Base-by-base conservation (phyloP, 2,113 vertebrate genomes). In the Silurus glanis region DNA sequence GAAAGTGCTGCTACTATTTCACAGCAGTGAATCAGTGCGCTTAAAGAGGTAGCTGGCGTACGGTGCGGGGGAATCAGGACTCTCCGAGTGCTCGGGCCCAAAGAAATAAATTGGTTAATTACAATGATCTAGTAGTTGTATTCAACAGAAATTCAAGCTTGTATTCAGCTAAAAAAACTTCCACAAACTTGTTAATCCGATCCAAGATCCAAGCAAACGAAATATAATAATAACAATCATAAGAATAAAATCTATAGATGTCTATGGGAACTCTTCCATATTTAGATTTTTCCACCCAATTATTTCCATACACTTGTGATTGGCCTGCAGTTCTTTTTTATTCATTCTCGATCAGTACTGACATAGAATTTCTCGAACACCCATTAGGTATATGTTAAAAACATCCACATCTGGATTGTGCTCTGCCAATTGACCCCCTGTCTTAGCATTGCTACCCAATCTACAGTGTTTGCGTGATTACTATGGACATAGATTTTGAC, bases 41-140 rank as follows among this genome's bases (percentile, higher is more conserved):
- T 91, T 93, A 91, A 16, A 83, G 91, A 90, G 88, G 55, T 90
- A 90, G 91, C 86, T 86, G 87, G 86, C 88, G 80, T 85, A 86
- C 84, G 81, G 49, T 61, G 89, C 81, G 45, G 85, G 69, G 82
- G 76, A 85, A 71, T 9, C 4, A 58, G 55, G 69, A 59, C 23
- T 49, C 55, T 72, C 37, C 55, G 37, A 21, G 3, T 45, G 55
- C 28, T 84, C 16, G 3, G 53, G 12, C 37, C 0, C 14, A 58
- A 55, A 58, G 53, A 80, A 58, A 83, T 25, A 79, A 82, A 62
- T 23, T 53, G 78, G 66, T 69, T 25, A 12, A 69, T 82, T 25
- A n/a, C 13, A 82, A 83, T 81, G 58, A 23, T 13, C 13, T 25
- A 56, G 51, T 56, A 5, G 14, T 59, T 21, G 16, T 19, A 23